Conservation (phyloP, 2,797 vertebrate species). For the Lutjanus campechanus region DNA sequence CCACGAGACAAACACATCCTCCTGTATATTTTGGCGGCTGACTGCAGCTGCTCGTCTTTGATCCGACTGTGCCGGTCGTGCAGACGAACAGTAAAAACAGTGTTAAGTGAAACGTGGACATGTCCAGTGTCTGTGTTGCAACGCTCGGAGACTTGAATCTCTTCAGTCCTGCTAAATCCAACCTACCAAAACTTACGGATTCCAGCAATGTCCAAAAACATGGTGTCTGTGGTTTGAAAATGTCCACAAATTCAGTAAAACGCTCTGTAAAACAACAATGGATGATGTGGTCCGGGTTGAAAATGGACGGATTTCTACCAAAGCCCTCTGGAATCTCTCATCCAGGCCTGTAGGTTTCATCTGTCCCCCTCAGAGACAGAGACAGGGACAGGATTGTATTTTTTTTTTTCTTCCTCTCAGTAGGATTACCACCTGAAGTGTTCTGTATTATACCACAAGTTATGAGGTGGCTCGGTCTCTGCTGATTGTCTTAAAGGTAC, state of each 20-base stretch:
- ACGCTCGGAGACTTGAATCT: neutral
- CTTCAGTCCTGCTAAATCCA: neutral
- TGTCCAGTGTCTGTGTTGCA: neutral
- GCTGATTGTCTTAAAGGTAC: conserved; percentile 31
- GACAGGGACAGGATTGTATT: neutral
- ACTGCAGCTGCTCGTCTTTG: neutral
- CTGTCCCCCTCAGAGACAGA: neutral
- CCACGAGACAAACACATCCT: neutral
- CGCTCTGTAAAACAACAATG: neutral
- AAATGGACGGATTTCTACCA: neutral
- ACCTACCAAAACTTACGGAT: neutral
- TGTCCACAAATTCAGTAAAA: neutral
- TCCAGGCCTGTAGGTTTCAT: neutral
- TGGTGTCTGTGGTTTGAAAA: neutral
- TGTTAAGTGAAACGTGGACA: neutral
- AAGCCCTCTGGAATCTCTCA: neutral
- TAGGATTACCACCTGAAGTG: neutral
- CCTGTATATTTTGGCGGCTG: neutral
- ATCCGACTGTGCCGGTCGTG: neutral
- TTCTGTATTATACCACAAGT: neutral
- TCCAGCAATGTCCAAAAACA: neutral
- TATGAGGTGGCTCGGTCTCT: neutral
- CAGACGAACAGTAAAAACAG: neutral
- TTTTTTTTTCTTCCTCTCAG: neutral
- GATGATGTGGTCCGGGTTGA: conserved; percentile 6